Evolutionary conservation across 2,888 invertebrate genomes (phyloP), one percentile per base, ranked within the genome.

Genomic region (Aphelenchoides bicaudatus): DNA sequence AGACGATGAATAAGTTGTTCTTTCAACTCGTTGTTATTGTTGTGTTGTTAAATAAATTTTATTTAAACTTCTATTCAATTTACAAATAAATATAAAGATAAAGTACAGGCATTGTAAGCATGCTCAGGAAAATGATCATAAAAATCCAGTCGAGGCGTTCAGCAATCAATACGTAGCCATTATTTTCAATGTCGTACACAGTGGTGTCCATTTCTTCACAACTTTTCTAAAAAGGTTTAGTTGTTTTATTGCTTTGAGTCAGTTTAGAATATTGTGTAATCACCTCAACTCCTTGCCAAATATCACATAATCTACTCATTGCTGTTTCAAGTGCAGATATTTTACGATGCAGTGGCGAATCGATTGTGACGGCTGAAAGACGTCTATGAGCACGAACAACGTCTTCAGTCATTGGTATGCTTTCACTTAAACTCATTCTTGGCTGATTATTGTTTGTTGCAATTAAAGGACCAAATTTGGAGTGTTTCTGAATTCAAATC

Each of bases 21-120:
- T n/a, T n/a, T n/a, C n/a, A n/a, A n/a, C n/a, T n/a, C n/a, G n/a
- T n/a, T n/a, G n/a, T n/a, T n/a, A n/a, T n/a, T n/a, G n/a, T n/a
- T n/a, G n/a, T n/a, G n/a, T n/a, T n/a, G n/a, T n/a, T n/a, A n/a
- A n/a, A n/a, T n/a, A n/a, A n/a, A n/a, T n/a, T n/a, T n/a, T n/a
- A n/a, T n/a, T n/a, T n/a, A n/a, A n/a, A n/a, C n/a, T n/a, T n/a
- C n/a, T n/a, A n/a, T n/a, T n/a, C n/a, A n/a, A n/a, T n/a, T 58
- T 23, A 65, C 63, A 67, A 51, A 34, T 49, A 61, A n/a, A 49
- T 34, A 49, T 73, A 75, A 13, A 75, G 67, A 13, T 72, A 66
- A n/a, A 71, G 56, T 19, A 75, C 75, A 5, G 75, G 75, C 25
- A 72, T 65, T 8, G 75, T 75, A 30, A 75, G 73, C 1, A 66